Evolutionary conservation across 2,888 invertebrate genomes (phyloP), one percentile per base, ranked within the genome.

Genomic region (Agrilus mali): DNA sequence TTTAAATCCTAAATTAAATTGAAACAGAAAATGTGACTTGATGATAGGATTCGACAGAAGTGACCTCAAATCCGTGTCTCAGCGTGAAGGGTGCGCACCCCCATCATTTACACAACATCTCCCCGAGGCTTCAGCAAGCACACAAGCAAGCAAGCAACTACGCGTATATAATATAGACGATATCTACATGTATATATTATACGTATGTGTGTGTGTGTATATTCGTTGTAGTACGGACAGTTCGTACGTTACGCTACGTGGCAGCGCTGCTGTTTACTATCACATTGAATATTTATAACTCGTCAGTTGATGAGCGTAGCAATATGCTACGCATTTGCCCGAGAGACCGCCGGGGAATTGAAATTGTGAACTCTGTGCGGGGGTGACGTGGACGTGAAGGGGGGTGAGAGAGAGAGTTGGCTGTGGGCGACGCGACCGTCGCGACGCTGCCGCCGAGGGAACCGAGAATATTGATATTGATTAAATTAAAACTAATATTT

Each of bases 251-350:
- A 27, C 10, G 10, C 35, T 27, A 27, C 27, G 27, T 27, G 44
- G 47, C 50, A 47, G 44, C 49, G 53, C 50, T 54, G 50, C 53
- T 66, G 66, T 66, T 66, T 66, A 66, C 66, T 65, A 61, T 65
- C 65, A 61, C 60, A 66, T 66, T 63, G 64, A 64, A 66, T 66
- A 66, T 66, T 67, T 66, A 66, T 67, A 63, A 63, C 64, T 60
- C 64, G 67, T 62, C 67, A 66, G 66, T 66, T 65, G 67, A 66
- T 65, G 67, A 67, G 64, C 67, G 66, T 61, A 64, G 66, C 67
- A 66, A 67, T 66, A 67, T 67, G 67, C 60, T 66, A 51, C 55
- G 57, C 60, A 64, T 66, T 65, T 65, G 61, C 62, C 56, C 53
- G 56, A 60, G 53, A 55, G 61, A 55, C 56, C 63, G 53, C 60